phyloP scores from a whole-genome alignment of 2,888 invertebrate genomes.

The Proisotoma minuta region DNA sequence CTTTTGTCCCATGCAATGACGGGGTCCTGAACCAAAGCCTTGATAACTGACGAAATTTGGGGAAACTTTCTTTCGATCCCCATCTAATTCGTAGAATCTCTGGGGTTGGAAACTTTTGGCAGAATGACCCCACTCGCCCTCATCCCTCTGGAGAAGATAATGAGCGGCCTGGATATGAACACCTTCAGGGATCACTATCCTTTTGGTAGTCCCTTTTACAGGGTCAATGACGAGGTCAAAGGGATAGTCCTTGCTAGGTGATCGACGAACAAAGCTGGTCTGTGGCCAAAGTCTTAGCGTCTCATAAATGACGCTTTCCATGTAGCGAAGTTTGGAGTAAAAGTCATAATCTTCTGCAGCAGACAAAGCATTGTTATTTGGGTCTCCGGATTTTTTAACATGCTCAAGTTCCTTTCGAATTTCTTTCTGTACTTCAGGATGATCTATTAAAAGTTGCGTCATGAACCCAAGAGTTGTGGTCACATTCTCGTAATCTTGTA shows the following conservation, averaged over 20 bases:
- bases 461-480: slow-evolving; percentile 15
- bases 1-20: slow-evolving; percentile 22
- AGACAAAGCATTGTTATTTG: neutral
- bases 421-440: slow-evolving; percentile 19
- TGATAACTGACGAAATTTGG: slow-evolving; percentile 7
- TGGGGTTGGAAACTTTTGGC: slow-evolving; percentile 16
- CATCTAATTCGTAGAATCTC: slow-evolving; percentile 10
- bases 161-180: slow-evolving; percentile 23
- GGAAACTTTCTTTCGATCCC: neutral
- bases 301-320: slow-evolving; percentile 23
- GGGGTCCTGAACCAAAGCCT: slow-evolving; percentile 21
- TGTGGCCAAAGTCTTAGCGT: slow-evolving; percentile 26
- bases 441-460: slow-evolving; percentile 20
- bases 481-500: slow-evolving; percentile 26
- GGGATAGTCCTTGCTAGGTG: slow-evolving; percentile 5
- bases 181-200: slow-evolving; percentile 17
- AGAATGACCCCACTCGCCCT: slow-evolving; percentile 9
- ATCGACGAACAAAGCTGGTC: slow-evolving; percentile 30
- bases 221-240: too few species aligned
- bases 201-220: neutral
- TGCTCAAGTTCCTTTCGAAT: slow-evolving; percentile 15
- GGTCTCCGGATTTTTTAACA: neutral
- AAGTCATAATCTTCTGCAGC: neutral
- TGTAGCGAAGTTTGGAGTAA: slow-evolving; percentile 8
- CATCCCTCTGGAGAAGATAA: slow-evolving; percentile 13